Base-by-base conservation (phyloP, 1,140 invertebrate species). In the Lasioglossum baleicum region DNA sequence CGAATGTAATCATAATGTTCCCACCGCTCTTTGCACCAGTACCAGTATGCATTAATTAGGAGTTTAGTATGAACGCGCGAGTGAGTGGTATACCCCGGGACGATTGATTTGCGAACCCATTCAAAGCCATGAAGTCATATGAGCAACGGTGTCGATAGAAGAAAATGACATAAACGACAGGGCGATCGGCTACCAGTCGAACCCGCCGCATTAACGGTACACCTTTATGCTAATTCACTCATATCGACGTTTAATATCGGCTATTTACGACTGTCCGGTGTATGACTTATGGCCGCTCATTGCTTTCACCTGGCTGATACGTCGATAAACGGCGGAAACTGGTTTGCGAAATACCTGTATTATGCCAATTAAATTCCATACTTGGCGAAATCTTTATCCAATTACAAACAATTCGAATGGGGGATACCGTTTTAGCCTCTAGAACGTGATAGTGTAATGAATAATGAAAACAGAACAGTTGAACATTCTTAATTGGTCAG, bases 191-290 rank as follows among this genome's bases (percentile, higher is more conserved):
- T 79, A 61, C 82, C 64, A 74, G 60, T 85, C 78, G 64, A 68
- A 72, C 78, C 77, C 80, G 81, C 81, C 86, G 81, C 86, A 78
- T 85, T 89, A 85, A 86, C 26, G 26, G 26, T 26, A 26, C 26
- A 26, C 26, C 26, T 84, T 92, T 92, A 92, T 92, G 92, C 90
- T 92, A 92, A 92, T 92, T 89, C 85, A 63, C 51, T 77, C 86
- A 83, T 92, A 91, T 90, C 91, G 88, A 91, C 89, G 90, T 92
- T 58, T 92, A 92, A 92, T 92, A 92, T 91, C 88, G 86, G 88
- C 85, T 91, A 92, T 92, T 92, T 92, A 92, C 92, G 91, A 92
- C 90, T 89, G 79, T 64, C 85, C 82, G 79, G 78, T 83, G 82
- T 90, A 92, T 91, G 92, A 92, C 80, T 92, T 92, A 92, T 53